phyloP scores from a whole-genome alignment of 1,140 invertebrate genomes.

The Oreohelix idahoensis region DNA sequence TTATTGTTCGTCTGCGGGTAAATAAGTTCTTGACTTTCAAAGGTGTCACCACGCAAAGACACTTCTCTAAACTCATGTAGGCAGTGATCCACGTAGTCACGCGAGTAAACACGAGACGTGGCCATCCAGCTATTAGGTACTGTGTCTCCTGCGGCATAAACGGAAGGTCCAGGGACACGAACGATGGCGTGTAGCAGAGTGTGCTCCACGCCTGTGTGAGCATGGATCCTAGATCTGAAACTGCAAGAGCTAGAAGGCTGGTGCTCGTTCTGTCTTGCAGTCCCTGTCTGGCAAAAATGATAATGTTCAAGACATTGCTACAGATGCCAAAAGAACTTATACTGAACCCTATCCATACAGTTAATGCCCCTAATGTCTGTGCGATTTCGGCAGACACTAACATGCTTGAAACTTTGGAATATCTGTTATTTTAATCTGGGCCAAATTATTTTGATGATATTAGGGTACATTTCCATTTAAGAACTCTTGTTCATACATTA shows the following conservation, averaged over 20 bases:
- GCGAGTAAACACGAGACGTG: neutral
- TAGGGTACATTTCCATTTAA: too few species aligned
- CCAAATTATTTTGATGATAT: too few species aligned
- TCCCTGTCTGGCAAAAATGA: neutral
- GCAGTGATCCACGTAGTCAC: neutral
- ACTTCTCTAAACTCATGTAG: slow-evolving; percentile 14
- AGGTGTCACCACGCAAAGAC: slow-evolving; percentile 1
- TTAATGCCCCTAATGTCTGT: neutral
- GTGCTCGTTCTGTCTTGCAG: neutral
- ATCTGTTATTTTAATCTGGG: too few species aligned
- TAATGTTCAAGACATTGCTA: neutral
- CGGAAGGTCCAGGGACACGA: neutral
- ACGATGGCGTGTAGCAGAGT: neutral
- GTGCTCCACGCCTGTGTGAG: neutral
- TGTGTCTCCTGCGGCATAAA: neutral
- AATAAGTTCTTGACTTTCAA: slow-evolving; percentile 14
- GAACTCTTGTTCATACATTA: too few species aligned
- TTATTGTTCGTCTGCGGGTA: neutral
- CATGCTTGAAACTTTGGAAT: neutral
- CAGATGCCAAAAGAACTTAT: neutral
- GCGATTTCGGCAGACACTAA: neutral
- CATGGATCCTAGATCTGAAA: neutral
- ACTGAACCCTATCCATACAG: neutral
- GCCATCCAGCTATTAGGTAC: neutral
- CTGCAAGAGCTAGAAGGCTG: neutral